These are phyloP conservation scores for Ciconia boyciana DNA, from an alignment of 2,113 vertebrate genomes.

Conservation along the genomic window DNA sequence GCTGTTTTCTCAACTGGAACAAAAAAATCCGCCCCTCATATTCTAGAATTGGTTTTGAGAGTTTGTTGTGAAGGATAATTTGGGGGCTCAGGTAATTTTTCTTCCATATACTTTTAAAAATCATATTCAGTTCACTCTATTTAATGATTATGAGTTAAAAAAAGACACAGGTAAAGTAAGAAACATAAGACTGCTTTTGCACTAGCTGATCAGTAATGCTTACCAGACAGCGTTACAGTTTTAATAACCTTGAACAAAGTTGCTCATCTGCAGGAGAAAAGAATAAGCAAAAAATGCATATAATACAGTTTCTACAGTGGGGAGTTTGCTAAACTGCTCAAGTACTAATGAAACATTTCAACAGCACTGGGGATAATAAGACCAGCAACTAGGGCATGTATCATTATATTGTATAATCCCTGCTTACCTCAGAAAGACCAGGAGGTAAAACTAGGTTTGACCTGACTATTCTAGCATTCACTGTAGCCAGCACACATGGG, in stretches of 20 bases:
- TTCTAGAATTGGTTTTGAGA: not conserved
- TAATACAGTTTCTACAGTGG: not conserved
- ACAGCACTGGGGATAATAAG: not conserved
- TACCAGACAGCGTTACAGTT: not conserved
- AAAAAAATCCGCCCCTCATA: not conserved
- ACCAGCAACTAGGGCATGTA: not conserved
- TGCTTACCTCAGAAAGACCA: not conserved
- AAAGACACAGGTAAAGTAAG: not conserved
- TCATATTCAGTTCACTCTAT: not conserved
- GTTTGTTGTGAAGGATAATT: not conserved
- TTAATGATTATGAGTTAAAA: not conserved
- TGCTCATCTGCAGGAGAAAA: not conserved
- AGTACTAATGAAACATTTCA: not conserved
- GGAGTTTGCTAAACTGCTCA: not conserved
- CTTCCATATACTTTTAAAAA: not conserved
- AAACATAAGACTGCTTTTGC: not conserved
- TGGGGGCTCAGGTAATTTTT: not conserved
- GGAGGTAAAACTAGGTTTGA: not conserved
- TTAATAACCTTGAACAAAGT: not conserved
- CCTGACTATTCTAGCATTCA: not conserved
- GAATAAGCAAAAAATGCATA: not conserved
- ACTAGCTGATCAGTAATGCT: not conserved
- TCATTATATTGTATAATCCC: not conserved
- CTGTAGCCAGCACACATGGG: not conserved
- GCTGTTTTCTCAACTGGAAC: not conserved